Evolutionary conservation across 2,888 invertebrate species (phyloP), one percentile per base, ranked within the genome.

Genomic region (Diloba caeruleocephala): DNA sequence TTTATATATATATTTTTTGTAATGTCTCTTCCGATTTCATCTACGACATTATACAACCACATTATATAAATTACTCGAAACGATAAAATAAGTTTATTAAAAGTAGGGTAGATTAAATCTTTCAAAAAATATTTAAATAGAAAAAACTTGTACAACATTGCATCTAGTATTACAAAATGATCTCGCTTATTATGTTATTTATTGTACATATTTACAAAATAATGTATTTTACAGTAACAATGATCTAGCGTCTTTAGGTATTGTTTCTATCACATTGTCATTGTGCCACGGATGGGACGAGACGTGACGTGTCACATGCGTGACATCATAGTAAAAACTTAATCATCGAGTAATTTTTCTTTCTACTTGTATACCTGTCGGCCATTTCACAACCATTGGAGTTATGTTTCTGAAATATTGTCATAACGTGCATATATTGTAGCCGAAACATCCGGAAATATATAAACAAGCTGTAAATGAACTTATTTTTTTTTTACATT

Each of bases 191-290:
- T 85, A 72, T 81, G 84, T 90, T 89, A 87, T 83, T 73, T 91
- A 92, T 91, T 88, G 90, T 93, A 92, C 92, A 93, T 93, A 92
- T 92, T 91, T 92, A 93, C 92, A 92, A 70, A 69, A 51, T 83
- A 88, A 85, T 85, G 89, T 90, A 90, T 87, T 88, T 89, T 89
- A 92, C 92, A 93, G 88, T 91, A 91, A 92, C 92, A 92, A 92
- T 91, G 92, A 90, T 90, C 89, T 92, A 92, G 91, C 92, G 84
- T 92, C 90, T 91, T 89, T 89, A 92, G 91, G 91, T 92, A 92
- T 90, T 90, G 80, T 88, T 84, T 92, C 89, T 92, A 93, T 92
- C 92, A 92, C 92, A 92, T 89, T 89, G 89, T 84, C 79, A 84
- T 76, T 76, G 54, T 65, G 71, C 58, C 76, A 65, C 71, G 42